These are phyloP conservation scores for Anniella stebbinsi DNA, from an alignment of 2,797 vertebrate genomes.

Conservation along the genomic window DNA sequence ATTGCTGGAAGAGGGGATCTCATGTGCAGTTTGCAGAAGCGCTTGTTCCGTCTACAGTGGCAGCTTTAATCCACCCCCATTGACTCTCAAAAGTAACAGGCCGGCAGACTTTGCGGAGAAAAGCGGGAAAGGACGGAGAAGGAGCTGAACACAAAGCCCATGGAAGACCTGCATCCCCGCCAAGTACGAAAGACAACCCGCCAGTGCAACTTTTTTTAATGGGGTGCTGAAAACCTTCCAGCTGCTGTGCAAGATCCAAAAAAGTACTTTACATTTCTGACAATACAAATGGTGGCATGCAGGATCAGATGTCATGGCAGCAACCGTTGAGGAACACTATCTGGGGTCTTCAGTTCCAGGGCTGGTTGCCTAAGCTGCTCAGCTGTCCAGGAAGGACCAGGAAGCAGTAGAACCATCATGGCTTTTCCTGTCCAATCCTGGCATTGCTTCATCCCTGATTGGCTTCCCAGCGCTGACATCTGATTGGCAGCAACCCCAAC, in stretches of 20 bases:
- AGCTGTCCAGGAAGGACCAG: no score
- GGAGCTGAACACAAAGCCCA: background rate
- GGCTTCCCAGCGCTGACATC: no score
- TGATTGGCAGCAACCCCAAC: no score
- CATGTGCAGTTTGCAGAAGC: slow-evolving; percentile 26
- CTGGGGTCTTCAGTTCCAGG: background rate
- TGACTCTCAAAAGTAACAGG: slow-evolving; percentile 26
- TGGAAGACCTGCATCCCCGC: fast-evolving
- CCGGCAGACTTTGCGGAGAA: slow-evolving; percentile 17
- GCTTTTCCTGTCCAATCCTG: no score
- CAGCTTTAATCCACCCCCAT: slow-evolving; percentile 54
- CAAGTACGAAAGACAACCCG: slow-evolving; percentile 2
- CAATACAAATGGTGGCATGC: no score
- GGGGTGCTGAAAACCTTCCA: slow-evolving; percentile 14
- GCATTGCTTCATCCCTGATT: no score
- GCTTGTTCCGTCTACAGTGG: slow-evolving; percentile 50
- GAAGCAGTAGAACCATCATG: no score
- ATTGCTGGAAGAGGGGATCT: slow-evolving; percentile 67
- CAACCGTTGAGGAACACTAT: background rate
- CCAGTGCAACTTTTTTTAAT: background rate
- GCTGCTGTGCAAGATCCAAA: background rate
- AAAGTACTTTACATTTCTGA: slow-evolving; percentile 38
- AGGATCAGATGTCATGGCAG: background rate
- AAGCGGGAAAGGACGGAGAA: background rate
- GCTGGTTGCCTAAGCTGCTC: background rate